Evolutionary conservation across 2,888 invertebrate species (phyloP).

Genomic region (Drosophila anomelani): DNA sequence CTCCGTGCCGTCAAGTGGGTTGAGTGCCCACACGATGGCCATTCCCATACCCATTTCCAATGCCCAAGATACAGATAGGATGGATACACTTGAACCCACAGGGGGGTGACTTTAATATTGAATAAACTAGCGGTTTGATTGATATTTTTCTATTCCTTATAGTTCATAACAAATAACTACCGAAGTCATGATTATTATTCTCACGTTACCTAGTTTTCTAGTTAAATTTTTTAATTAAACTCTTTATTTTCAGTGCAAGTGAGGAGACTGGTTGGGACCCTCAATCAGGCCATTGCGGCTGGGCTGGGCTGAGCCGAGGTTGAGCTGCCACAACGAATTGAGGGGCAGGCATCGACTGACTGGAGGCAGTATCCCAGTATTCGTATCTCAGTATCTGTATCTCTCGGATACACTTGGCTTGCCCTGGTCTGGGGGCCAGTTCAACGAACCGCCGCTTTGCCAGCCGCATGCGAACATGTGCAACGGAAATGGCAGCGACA

Average conservation of each 20-base stretch:
- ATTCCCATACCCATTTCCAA: slow-evolving; percentile 19
- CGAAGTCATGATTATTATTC: too few species aligned
- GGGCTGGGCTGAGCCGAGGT: slow-evolving; percentile 2
- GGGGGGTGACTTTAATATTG: background rate
- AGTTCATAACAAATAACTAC: background rate
- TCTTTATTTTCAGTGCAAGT: background rate
- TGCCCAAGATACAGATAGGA: slow-evolving; percentile 32
- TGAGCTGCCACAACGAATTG: slow-evolving; percentile 56
- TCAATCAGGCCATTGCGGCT: slow-evolving; percentile 34
- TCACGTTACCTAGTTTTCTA: fast-evolving
- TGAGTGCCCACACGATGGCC: slow-evolving; percentile 41
- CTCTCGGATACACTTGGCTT: slow-evolving; percentile 40
- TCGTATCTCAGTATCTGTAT: slow-evolving; percentile 32
- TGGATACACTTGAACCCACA: slow-evolving; percentile 2
- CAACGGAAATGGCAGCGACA: slow-evolving; percentile 32
- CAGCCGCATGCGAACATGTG: slow-evolving; percentile 34
- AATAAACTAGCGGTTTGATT: too few species aligned
- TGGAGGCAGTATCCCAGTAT: slow-evolving; percentile 13
- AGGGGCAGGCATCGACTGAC: slow-evolving; percentile 19
- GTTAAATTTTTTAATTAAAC: background rate
- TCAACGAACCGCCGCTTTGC: slow-evolving; percentile 23
- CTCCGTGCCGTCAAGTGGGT: slow-evolving; percentile 39
- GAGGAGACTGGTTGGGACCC: slow-evolving; percentile 18
- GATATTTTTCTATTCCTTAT: background rate
- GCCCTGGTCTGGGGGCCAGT: slow-evolving; percentile 11